Conservation (phyloP, 2,888 invertebrate genomes). For the Drosophila robusta region DNA sequence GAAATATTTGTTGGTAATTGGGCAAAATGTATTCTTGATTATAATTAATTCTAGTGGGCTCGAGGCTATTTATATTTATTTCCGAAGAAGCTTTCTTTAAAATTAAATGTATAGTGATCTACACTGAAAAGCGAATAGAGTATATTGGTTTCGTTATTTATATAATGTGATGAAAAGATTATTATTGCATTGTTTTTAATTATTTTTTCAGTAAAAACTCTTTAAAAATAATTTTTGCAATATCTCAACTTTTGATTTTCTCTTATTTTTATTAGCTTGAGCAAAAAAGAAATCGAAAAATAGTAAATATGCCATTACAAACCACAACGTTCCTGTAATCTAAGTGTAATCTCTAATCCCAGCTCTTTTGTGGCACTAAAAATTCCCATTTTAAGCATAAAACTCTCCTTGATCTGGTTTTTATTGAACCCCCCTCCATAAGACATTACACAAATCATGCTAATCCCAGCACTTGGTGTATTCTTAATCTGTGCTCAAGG, state of each 20-base stretch:
- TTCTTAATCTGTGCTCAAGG: conserved; percentile 40
- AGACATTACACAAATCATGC: conserved; percentile 20
- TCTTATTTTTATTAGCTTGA: no score
- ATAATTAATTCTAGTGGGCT: not conserved
- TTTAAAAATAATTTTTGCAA: no score
- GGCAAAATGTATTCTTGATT: not conserved
- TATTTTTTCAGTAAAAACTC: no score
- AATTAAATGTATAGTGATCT: not conserved
- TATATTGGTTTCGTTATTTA: no score
- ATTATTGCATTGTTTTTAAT: no score
- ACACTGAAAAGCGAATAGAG: not conserved
- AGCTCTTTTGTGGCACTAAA: not conserved
- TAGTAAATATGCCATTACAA: no score
- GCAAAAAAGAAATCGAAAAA: no score
- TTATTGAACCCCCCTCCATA: not conserved
- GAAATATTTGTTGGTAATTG: not conserved
- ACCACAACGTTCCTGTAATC: not conserved
- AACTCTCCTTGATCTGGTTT: conserved; percentile 1
- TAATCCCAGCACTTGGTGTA: conserved; percentile 15
- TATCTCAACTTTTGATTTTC: no score
- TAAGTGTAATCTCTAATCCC: not conserved
- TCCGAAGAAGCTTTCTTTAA: not conserved
- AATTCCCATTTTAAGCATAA: not conserved
- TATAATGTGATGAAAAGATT: no score
- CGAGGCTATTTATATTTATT: not conserved